A percentile compares a stretch with the other conserved stretches of the same genome.
These are phyloP conservation scores for Meandrina meandrites DNA, from an alignment of 92 coral and sea anemone species.

Conservation along the genomic window DNA sequence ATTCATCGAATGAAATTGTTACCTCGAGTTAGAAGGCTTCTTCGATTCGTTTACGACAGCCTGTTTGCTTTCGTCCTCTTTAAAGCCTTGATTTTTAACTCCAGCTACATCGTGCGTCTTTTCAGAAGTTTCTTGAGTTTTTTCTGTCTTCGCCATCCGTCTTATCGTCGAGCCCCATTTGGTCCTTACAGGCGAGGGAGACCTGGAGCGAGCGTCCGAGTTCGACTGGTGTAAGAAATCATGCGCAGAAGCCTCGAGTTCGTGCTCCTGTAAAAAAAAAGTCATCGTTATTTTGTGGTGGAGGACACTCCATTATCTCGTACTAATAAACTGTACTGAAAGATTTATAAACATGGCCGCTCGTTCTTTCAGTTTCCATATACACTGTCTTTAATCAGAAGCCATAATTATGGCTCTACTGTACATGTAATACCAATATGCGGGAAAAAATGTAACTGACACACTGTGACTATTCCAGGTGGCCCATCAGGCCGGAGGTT, in stretches of 20 bases:
- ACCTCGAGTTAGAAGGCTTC: conserved; percentile 19
- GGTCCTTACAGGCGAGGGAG: conserved; percentile 69
- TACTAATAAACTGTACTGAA: not conserved
- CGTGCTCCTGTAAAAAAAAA: conserved; percentile 58
- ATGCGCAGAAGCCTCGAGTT: conserved; percentile 82
- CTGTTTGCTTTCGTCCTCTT: conserved; percentile 4
- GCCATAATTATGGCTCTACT: too few species aligned
- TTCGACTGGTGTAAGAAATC: conserved; percentile 69
- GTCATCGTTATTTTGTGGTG: not conserved
- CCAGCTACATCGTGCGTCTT: conserved; percentile 14
- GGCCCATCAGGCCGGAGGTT: too few species aligned
- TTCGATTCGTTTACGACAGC: conserved; percentile 12
- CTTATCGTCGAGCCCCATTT: conserved; percentile 64
- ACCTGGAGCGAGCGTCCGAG: conserved; percentile 55
- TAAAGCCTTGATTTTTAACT: conserved; percentile 13
- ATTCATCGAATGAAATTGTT: not conserved
- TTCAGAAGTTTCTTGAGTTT: not conserved
- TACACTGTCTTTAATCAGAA: too few species aligned
- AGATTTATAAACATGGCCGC: not conserved
- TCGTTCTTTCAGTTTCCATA: too few species aligned
- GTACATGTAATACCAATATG: too few species aligned
- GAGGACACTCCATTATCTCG: not conserved
- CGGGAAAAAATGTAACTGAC: too few species aligned
- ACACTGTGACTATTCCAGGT: too few species aligned
- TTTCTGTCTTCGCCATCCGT: conserved; percentile 21